A percentile compares a stretch with the other conserved stretches of the same genome.
phyloP scores from a whole-genome alignment of 2,797 vertebrate species.

The Eurystomus glaucurus region DNA sequence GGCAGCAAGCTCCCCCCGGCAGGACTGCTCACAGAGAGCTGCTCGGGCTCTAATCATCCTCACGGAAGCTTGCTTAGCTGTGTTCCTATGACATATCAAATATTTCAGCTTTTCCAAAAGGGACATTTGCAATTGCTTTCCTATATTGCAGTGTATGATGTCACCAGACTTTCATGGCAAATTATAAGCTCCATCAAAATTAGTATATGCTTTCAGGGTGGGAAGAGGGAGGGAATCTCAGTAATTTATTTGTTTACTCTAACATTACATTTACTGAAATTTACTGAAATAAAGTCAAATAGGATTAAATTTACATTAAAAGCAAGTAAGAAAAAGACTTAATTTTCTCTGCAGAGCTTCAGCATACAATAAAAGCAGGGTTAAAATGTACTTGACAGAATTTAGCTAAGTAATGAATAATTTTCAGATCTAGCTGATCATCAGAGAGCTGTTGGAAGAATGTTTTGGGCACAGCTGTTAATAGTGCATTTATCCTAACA shows the following conservation, averaged over 20 bases:
- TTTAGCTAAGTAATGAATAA: not conserved
- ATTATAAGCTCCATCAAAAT: not conserved
- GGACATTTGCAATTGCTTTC: not conserved
- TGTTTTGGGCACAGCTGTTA: not conserved
- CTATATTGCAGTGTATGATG: not conserved
- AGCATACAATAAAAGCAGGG: not conserved
- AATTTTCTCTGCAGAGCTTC: not conserved
- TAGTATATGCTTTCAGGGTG: fast-evolving
- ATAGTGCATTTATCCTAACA: not conserved
- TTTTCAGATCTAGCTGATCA: not conserved
- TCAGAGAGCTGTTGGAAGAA: not conserved
- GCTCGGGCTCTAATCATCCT: not conserved
- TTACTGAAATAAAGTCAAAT: not conserved
- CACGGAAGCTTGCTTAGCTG: not conserved
- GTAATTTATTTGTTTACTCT: not conserved
- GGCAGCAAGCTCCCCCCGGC: not conserved
- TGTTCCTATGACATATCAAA: fast-evolving
- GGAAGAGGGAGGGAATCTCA: not conserved
- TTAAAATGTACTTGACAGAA: not conserved
- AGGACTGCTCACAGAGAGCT: not conserved
- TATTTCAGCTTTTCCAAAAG: not conserved
- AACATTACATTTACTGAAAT: not conserved
- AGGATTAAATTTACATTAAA: not conserved
- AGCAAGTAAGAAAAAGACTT: not conserved
- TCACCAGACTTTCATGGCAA: not conserved